Base-by-base conservation (phyloP, 2,113 vertebrate genomes). In the Pelodiscus sinensis region DNA sequence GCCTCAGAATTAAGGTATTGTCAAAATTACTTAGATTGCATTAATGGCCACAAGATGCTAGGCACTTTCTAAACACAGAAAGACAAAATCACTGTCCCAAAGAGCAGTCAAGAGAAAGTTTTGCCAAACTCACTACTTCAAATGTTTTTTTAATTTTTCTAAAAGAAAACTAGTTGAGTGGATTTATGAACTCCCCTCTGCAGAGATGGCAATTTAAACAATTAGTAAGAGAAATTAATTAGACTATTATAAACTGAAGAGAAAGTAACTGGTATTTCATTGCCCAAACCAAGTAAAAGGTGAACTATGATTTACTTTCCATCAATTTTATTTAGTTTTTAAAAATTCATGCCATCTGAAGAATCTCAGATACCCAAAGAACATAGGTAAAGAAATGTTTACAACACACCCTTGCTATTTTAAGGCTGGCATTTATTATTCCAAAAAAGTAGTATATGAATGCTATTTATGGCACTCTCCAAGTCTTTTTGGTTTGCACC, bases 31-130 rank as follows among this genome's bases (percentile, higher is more conserved):
- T 57, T 81, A 12, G 11, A 52, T 4, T 60, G 5, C 35, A 51
- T 5, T 58, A 6, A 81, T 51, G 24, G 2, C 19, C 62, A 44
- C 24, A 75, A 51, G 54, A 50, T 0, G 0, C 2, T 13, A 4
- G 24, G 2, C 2, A 27, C 51, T 81, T 12, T 24, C 51, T 51
- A 77, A 16, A n/a, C 15, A 56, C 16, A 62, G n/a, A 3, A n/a
- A 52, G 9, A 87, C 2, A 8, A 9, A 0, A 1, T 73, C 73
- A 58, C 27, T 54, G 1, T 3, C 8, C 3, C 65, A 71, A 21
- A 35, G n/a, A 71, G 9, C 31, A 44, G 13, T 3, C 18, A 35
- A 5, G 35, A 35, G 21, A 18, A 71, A 15, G 4, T 35, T 35
- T n/a, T 35, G n/a, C 16, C 65, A 14, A 19, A 35, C 4, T 18